Base-by-base conservation (phyloP, 2,113 vertebrate species). In the Platichthys stellatus region DNA sequence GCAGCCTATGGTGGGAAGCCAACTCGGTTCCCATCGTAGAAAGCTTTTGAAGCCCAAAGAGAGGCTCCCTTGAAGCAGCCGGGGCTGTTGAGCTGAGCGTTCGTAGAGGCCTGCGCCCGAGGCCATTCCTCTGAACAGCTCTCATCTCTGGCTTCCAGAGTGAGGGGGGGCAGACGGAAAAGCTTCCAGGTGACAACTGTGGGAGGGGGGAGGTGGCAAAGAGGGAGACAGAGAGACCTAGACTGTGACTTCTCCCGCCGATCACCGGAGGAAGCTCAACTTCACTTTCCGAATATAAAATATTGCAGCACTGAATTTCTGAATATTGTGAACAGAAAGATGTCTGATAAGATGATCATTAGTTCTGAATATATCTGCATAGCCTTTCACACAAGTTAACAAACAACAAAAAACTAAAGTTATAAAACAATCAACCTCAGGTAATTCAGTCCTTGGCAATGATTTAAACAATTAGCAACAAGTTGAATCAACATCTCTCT, bases 151-250 rank as follows among this genome's bases (percentile, higher is more conserved):
- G 74, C 71, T 80, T 85, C 80, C 56, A 82, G 71, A 84, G 83
- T 78, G 80, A 60, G 53, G 47, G 43, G 43, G 60, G 73, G 69
- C 76, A 86, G 86, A 81, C 56, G 43, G 76, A 85, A 31, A 90
- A 85, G 88, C 82, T 90, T 90, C 80, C 85, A 90, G 89, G 90
- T 91, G 90, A 90, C 87, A 83, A 83, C 81, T 62, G 72, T 70
- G 43, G 62, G 66, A 28, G 8, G 23, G 21, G 8, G 45, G 18
- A 56, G 45, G 17, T 5, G 60, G 20, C 8, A 45, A 45, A 69
- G 69, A 57, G 23, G 54, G 13, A 82, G 23, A 40, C 21, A 57
- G 70, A 64, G 40, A 80, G 67, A 57, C 62, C 54, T 3, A 20
- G 21, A 62, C 70, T 21, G 63, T 77, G 70, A 82, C 59, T 17